Base-by-base conservation (phyloP, 92 coral and sea anemone genomes). In the Phymanthus crucifer region DNA sequence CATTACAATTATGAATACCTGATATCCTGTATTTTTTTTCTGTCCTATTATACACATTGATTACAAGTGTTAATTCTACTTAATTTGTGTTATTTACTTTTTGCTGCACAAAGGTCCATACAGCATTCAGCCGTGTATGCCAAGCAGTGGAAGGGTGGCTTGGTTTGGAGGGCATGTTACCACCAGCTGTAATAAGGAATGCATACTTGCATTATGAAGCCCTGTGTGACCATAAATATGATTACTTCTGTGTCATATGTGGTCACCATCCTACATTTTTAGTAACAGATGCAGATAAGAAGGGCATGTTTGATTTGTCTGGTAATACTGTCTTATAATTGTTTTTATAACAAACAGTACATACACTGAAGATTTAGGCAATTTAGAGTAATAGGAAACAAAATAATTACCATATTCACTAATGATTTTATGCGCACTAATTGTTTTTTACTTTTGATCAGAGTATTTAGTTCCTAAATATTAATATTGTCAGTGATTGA, bases 301-400 rank as follows among this genome's bases (percentile, higher is more conserved):
- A 81, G 78, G 85, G 85, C 32, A 74, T 81, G 72, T 81, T 81
- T 73, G 81, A 81, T 29, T 37, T 71, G 69, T 72, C 79, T 18
- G 77, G 78, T 71, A 64, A 56, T 56, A 56, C 2, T 56, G 66
- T 3, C 29, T 56, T 3, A 56, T 56, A 56, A 18, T 10, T 32
- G 23, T 64, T 19, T 58, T 4, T 10, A 19, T 64, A 64, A 64
- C 56, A 47, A 47, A 47, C 56, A 47, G 56, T 1, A 9, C 14
- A 47, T 2, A 10, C 3, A 47, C 56, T 3, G 14, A 3, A 47
- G 14, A 47, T 47, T 7, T 47, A 47, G 56, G 56, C 14, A 10
- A 43, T 58, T 58, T 19, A 58, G 23, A 58, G 31, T 17, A 58
- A 58, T 58, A 58, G 31, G 23, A 24, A 64, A 17, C 70, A 64